Evolutionary conservation across 2,113 vertebrate genomes (phyloP).

Genomic region (Ptilonorhynchus violaceus): DNA sequence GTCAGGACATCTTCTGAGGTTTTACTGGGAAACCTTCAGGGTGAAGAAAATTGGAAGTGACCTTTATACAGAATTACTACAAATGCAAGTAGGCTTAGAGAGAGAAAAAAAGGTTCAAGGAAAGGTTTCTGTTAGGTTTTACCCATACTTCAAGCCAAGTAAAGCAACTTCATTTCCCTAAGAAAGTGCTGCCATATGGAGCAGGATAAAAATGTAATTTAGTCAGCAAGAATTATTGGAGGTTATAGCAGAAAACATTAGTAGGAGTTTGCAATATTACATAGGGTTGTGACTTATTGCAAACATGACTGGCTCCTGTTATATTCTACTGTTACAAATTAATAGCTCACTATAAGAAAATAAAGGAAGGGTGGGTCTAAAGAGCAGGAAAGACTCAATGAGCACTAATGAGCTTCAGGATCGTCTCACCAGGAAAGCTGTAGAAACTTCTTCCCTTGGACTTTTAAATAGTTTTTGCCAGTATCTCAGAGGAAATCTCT

Average conservation of each 20-base stretch:
- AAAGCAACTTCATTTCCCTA: slow-evolving; percentile 24
- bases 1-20: slow-evolving; percentile 47
- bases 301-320: neutral
- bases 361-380: slow-evolving; percentile 49
- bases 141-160: slow-evolving; percentile 8
- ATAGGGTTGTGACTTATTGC: neutral
- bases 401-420: neutral
- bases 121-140: slow-evolving; percentile 23
- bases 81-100: neutral
- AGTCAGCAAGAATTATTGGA: neutral
- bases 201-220: neutral
- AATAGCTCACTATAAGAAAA: slow-evolving; percentile 5
- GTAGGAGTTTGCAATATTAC: neutral
- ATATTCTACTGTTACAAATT: neutral
- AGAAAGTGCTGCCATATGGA: neutral
- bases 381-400: slow-evolving; percentile 22
- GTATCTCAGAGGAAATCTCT: neutral
- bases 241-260: neutral
- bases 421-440: neutral
- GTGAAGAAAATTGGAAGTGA: slow-evolving; percentile 41
- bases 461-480: neutral
- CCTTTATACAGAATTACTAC: slow-evolving; percentile 45
- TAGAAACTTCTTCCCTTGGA: slow-evolving; percentile 23
- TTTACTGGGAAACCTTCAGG: slow-evolving; percentile 48
- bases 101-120: slow-evolving; percentile 30